These are phyloP conservation scores for Ellobium chinense DNA, from an alignment of 2,888 invertebrate species.

Conservation along the genomic window DNA sequence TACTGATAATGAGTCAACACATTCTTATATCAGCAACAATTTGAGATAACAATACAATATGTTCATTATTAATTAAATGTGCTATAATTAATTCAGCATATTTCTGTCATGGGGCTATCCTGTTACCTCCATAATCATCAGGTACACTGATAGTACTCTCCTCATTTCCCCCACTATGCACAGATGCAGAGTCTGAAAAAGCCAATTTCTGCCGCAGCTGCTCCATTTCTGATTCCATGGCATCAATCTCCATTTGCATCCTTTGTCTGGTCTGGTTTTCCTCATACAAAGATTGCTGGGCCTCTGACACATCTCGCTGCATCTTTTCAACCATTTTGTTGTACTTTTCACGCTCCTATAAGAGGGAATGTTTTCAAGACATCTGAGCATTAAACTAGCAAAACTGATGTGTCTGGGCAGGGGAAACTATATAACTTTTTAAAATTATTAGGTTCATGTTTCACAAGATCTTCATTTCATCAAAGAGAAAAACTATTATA, in stretches of 20 bases:
- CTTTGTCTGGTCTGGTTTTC: constrained; percentile 82
- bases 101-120: too few species aligned
- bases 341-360: constrained; percentile 93
- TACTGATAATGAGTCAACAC: too few species aligned
- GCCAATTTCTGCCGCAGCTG: constrained; percentile 90
- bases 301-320: constrained; percentile 92
- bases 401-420: too few species aligned
- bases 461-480: not conserved
- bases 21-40: too few species aligned
- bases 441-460: too few species aligned
- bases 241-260: constrained; percentile 97
- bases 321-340: constrained; percentile 91
- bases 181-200: constrained; percentile 91
- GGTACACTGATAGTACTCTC: constrained; percentile 30
- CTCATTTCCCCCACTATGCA: constrained; percentile 86
- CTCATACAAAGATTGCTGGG: constrained; percentile 88
- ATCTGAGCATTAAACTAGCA: not conserved
- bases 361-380: not conserved
- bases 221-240: constrained; percentile 97
- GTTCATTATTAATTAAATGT: too few species aligned
- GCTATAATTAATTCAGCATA: too few species aligned
- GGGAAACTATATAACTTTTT: too few species aligned
- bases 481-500: too few species aligned
- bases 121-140: constrained; percentile 39
- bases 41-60: too few species aligned